Percentiles rank a stretch among this genome's conserved stretches.
phyloP scores from a whole-genome alignment of 2,888 invertebrate genomes.

The Leptarthrus brevirostris region DNA sequence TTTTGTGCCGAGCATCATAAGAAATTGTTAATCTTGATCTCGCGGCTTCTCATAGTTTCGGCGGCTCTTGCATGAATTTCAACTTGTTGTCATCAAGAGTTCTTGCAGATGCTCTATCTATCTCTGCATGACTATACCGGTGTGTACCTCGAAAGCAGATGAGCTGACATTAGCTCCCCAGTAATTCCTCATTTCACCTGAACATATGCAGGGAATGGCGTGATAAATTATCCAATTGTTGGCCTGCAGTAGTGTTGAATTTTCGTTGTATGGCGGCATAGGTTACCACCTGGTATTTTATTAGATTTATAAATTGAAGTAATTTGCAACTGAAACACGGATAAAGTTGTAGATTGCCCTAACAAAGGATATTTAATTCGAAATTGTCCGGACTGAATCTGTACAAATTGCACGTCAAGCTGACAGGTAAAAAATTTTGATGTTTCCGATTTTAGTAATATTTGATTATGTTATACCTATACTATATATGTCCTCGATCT shows the following conservation, averaged over 20 bases:
- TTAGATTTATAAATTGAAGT: conserved; percentile 22
- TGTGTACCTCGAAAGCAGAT: conserved; percentile 15
- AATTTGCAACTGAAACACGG: not conserved
- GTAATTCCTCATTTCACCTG: conserved; percentile 32
- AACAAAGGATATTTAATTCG: conserved; percentile 1
- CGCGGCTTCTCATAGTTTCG: conserved; percentile 45
- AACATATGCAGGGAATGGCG: conserved; percentile 34
- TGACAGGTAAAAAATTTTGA: too few relatives aligned
- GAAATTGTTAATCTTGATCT: conserved; percentile 51
- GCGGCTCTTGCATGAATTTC: conserved; percentile 32
- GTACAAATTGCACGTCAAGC: too few relatives aligned
- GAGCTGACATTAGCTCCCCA: conserved; percentile 18
- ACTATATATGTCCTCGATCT: too few relatives aligned
- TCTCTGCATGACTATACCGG: not conserved
- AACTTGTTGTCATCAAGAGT: conserved; percentile 11
- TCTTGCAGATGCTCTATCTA: not conserved
- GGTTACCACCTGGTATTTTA: conserved; percentile 25
- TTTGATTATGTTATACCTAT: too few relatives aligned
- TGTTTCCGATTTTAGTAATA: too few relatives aligned
- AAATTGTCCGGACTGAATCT: too few relatives aligned
- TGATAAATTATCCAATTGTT: conserved; percentile 52
- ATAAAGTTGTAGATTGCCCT: conserved; percentile 19
- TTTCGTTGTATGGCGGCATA: not conserved
- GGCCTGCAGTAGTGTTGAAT: conserved; percentile 36
- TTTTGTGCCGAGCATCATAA: conserved; percentile 49